Evolutionary conservation across 1,140 invertebrate species (phyloP), one percentile per base, ranked within the genome.

Genomic region (Triops cancriformis): DNA sequence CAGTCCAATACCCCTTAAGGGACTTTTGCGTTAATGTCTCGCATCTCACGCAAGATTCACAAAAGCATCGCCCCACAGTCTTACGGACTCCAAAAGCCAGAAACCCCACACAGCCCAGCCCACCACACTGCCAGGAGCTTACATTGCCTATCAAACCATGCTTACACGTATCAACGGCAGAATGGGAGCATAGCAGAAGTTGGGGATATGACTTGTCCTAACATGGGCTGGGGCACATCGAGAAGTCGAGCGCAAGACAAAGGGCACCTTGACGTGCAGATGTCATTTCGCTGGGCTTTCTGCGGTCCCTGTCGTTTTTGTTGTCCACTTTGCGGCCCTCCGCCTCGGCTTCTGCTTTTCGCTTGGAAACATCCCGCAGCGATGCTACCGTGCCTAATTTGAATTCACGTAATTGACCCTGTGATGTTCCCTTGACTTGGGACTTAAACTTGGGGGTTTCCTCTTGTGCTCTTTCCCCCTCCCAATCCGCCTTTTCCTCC

Each of bases 321-420:
- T 23, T 64, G 51, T 64, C 23, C 51, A 4, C 31, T 37, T 37
- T 37, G 7, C 31, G 31, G 31, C 14, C 14, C 10, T 64, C 23
- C 51, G 14, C 51, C 14, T 12, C 23, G 51, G 23, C 51, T 64
- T 64, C 51, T 64, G 51, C 51, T 0, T 37, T 37, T 64, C 18
- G n/a, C 51, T 18, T n/a, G 51, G 23, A 64, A 64, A 64, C 51
- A 23, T 64, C 51, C 51, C 51, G 51, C 51, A 23, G 51, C 51
- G 14, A 64, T 23, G 51, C 51, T 64, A 64, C 51, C 51, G 51
- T 64, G 51, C 51, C 14, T 23, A 64, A 64, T 64, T 64, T 64
- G 51, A 64, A 64, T 64, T 64, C 51, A 64, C 51, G 51, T 64
- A 64, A 64, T 64, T 64, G 51, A 64, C 51, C 51, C 51, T 64